phyloP scores from a whole-genome alignment of 2,113 vertebrate genomes.

The Stomatorhinus ivindoensis region DNA sequence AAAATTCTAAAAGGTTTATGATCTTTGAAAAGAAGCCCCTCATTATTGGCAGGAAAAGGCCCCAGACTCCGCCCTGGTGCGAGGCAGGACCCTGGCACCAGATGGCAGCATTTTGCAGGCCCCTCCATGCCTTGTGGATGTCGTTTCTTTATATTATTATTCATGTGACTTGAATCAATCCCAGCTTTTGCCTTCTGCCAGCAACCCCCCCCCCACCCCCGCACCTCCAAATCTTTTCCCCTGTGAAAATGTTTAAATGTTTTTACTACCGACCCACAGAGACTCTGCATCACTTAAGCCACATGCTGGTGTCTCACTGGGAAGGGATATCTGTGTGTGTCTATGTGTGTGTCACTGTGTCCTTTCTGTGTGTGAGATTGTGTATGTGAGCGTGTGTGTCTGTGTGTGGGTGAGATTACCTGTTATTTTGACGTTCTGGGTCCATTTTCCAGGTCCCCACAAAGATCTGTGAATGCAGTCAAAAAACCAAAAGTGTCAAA shows the following conservation, averaged over 20 bases:
- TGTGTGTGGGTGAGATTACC: not conserved
- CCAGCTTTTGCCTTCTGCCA: conserved; percentile 15
- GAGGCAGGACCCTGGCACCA: conserved; percentile 23
- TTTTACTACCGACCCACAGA: not conserved
- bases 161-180: conserved; percentile 23
- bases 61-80: conserved; percentile 13
- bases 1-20: not conserved
- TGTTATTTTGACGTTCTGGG: not conserved
- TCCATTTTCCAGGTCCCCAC: no score
- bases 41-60: not conserved
- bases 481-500: no score
- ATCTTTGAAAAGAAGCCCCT: not conserved
- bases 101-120: conserved; percentile 32
- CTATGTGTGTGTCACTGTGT: not conserved
- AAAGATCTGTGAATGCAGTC: no score
- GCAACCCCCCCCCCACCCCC: not conserved
- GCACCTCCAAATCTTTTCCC: not conserved
- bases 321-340: not conserved
- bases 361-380: not conserved
- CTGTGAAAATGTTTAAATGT: not conserved
- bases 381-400: not conserved
- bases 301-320: not conserved
- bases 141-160: conserved; percentile 30
- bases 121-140: conserved; percentile 14
- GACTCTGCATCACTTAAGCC: conserved; percentile 7